These are phyloP conservation scores for Leptopilina syphax DNA, from an alignment of 2,888 invertebrate genomes.

Conservation along the genomic window DNA sequence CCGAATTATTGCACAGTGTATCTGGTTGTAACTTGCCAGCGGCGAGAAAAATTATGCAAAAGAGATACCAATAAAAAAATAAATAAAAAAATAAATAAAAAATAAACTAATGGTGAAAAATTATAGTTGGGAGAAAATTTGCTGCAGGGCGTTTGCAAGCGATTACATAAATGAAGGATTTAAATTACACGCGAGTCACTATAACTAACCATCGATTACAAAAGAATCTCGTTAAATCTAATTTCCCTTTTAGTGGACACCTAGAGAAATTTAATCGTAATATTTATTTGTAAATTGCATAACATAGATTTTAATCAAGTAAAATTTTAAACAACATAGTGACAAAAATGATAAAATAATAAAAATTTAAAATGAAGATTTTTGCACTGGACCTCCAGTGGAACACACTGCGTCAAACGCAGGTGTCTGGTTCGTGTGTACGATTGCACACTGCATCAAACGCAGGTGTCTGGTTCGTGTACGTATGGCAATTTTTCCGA, in stretches of 20 bases:
- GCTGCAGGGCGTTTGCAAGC: constrained; percentile 2
- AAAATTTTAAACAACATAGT: background rate
- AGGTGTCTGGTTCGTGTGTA: too few species aligned
- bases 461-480: too few species aligned
- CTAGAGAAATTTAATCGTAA: too few species aligned
- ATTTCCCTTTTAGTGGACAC: background rate
- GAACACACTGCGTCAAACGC: too few species aligned
- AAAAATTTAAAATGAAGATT: too few species aligned
- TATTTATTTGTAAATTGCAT: too few species aligned
- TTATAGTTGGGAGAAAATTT: constrained; percentile 2
- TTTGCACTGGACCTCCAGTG: too few species aligned
- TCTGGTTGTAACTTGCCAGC: constrained; percentile 79
- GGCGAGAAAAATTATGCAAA: constrained; percentile 78
- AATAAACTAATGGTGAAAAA: background rate
- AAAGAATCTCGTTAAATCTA: background rate
- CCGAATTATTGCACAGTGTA: constrained; percentile 77
- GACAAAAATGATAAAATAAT: too few species aligned
- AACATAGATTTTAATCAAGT: too few species aligned
- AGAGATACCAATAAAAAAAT: constrained; percentile 74
- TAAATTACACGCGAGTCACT: background rate
- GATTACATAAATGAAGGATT: constrained; percentile 3
- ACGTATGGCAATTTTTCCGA: too few species aligned
- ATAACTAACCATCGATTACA: background rate
- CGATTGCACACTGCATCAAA: too few species aligned
- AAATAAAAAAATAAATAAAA: background rate